phyloP scores from a whole-genome alignment of 92 coral and sea anemone species.

The Muricea muricata region DNA sequence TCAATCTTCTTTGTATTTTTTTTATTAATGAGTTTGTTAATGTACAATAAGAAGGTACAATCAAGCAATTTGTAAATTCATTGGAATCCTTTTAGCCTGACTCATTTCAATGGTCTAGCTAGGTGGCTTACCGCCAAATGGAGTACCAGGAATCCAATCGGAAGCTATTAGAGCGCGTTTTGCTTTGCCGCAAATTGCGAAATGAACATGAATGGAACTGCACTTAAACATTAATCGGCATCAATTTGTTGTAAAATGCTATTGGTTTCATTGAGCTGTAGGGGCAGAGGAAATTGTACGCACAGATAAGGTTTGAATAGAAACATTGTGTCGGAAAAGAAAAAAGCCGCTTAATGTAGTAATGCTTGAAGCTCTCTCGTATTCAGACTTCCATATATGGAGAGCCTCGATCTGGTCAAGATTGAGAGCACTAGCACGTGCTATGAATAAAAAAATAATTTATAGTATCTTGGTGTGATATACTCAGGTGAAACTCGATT shows the following conservation, averaged over 20 bases:
- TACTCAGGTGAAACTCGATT: too few relatives aligned
- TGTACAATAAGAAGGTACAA: too few relatives aligned
- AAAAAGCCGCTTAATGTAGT: not conserved
- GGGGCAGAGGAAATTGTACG: not conserved
- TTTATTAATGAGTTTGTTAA: too few relatives aligned
- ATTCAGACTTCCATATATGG: too few relatives aligned
- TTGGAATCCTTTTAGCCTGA: not conserved
- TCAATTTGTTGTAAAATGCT: not conserved
- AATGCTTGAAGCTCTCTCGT: too few relatives aligned
- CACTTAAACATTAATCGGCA: not conserved
- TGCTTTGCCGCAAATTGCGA: conserved; percentile 3
- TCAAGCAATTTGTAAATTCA: too few relatives aligned
- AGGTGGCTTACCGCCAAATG: not conserved
- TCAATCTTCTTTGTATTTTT: too few relatives aligned
- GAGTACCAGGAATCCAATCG: not conserved
- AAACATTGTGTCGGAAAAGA: not conserved
- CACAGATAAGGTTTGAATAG: not conserved
- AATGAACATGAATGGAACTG: not conserved
- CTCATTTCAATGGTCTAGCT: not conserved
- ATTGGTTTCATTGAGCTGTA: not conserved
- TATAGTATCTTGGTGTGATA: too few relatives aligned
- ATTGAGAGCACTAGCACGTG: too few relatives aligned
- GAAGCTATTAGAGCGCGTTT: not conserved
- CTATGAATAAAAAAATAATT: too few relatives aligned
- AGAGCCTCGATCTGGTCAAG: too few relatives aligned